A percentile compares a stretch with the other conserved stretches of the same genome.
phyloP scores from a whole-genome alignment of 2,888 invertebrate genomes.

The Macrostomum cliftonense region DNA sequence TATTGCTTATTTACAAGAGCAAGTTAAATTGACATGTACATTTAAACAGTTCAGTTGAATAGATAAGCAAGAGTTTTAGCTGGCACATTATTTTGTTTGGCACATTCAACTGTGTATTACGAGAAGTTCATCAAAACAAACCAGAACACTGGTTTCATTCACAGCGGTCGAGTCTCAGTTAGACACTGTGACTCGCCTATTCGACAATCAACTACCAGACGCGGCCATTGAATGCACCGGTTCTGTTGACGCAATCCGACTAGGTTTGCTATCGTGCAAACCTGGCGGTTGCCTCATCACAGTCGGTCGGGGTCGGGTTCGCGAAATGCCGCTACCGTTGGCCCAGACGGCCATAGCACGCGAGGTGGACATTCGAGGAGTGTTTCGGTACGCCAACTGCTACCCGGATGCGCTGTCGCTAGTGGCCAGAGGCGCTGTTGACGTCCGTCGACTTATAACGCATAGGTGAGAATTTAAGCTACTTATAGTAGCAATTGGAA shows the following conservation, averaged over 20 bases:
- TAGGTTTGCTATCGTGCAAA: slow-evolving; percentile 59
- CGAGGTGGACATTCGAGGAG: slow-evolving; percentile 76
- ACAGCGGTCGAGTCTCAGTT: slow-evolving; percentile 19
- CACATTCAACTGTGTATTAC: no score
- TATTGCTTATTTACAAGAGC: no score
- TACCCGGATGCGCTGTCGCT: slow-evolving; percentile 31
- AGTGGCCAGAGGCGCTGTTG: slow-evolving; percentile 26
- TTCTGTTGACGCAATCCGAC: slow-evolving; percentile 53
- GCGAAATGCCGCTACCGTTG: no score
- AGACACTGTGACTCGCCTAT: slow-evolving; percentile 41
- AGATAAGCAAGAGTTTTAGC: no score
- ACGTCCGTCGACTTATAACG: slow-evolving; percentile 28
- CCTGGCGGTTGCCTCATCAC: slow-evolving; percentile 66
- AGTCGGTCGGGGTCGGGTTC: slow-evolving; percentile 59
- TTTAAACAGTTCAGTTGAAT: no score
- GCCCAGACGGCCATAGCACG: slow-evolving; percentile 23
- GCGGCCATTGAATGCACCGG: slow-evolving; percentile 71
- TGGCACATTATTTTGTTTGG: no score
- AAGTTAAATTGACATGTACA: no score
- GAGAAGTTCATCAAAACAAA: no score
- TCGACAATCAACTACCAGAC: no score
- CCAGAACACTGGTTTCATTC: no score
- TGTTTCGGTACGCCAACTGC: slow-evolving; percentile 58
- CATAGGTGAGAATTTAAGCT: slow-evolving; percentile 23
- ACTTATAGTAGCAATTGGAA: no score